Base-by-base conservation (phyloP, 2,797 vertebrate genomes). In the Acestrorhynchus altus region DNA sequence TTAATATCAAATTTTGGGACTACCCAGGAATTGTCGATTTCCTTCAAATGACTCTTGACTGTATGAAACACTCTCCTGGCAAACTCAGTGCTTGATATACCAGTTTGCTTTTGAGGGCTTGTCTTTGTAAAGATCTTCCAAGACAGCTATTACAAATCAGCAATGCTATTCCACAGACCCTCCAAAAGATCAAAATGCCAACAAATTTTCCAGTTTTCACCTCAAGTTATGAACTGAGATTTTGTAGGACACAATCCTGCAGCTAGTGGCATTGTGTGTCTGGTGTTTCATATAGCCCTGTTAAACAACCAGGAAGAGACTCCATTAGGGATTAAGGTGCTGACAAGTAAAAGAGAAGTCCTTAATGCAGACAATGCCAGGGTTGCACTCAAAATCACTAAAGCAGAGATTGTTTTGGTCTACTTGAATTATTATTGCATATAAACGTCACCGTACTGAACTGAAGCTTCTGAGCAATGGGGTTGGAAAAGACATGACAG, bases 91-190 rank as follows among this genome's bases (percentile, higher is more conserved):
- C 56, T 77, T 81, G 71, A 79, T 72, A 71, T 80, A 77, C 46
- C 80, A 56, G 65, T 35, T 13, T 47, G 51, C 67, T 66, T 83
- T 77, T 28, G 59, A 66, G 59, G 71, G 74, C 59, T 67, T 79
- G 31, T 83, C 76, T 65, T 63, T 72, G 61, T 76, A 84, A 80
- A 77, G 31, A 57, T 42, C 65, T 74, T 70, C 72, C 65, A 78
- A 76, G 51, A 68, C 64, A 70, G 59, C 66, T 76, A 57, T 77
- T 54, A 78, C 71, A 74, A 79, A 83, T 81, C 76, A 61, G 64
- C 13, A 44, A 59, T 63, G 72, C 65, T 72, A 42, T 40, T 20
- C 63, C 49, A 9, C 51, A 76, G 68, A 78, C 68, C 51, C 70
- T 83, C 42, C 47, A 42, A 76, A 68, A 76, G 69, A 81, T 72